Evolutionary conservation across 2,888 invertebrate species (phyloP), one percentile per base, ranked within the genome.

Genomic region (Heteropelma amictum): DNA sequence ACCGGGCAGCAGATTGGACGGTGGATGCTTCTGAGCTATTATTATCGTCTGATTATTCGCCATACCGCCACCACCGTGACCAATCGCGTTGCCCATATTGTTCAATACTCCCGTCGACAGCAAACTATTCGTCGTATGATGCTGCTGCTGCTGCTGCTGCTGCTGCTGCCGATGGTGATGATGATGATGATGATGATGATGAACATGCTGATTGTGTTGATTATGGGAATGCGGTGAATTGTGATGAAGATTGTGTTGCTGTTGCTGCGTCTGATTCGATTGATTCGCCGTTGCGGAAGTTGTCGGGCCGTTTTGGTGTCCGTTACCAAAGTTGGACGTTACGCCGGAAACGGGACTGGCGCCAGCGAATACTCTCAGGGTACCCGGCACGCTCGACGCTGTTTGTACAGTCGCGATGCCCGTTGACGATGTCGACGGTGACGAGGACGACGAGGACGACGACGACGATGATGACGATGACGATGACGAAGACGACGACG

Each of bases 21-120:
- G 84, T 79, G 88, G 83, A 81, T 87, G 87, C 81, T 88, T 88
- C 79, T 89, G 88, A 56, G 86, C 86, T 78, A 88, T 77, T 80
- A 88, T 82, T 77, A 87, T 85, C 70, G 86, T 84, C 74, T 87
- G 87, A 76, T 83, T 88, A 80, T 87, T 87, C 45, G 81, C 71
- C 60, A 83, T 65, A 56, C 35, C 67, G 26, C 69, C 65, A 54
- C 53, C 64, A 19, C 42, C 58, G 19, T 67, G 56, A 30, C 65
- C 65, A 61, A 58, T 56, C 38, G 64, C 68, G 65, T 75, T 77
- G 42, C 68, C 70, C 42, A 74, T 69, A 28, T 71, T 75, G 12
- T 75, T 75, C 10, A 78, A 30, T 2, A 28, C 17, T 51, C 68
- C 68, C 10, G 51, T 42, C 30, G 68, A 38, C 65, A 72, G 45